Percentiles rank a stretch among this genome's conserved stretches.
Evolutionary conservation across 2,113 vertebrate genomes (phyloP).

Genomic region (Myxocyprinus asiaticus): DNA sequence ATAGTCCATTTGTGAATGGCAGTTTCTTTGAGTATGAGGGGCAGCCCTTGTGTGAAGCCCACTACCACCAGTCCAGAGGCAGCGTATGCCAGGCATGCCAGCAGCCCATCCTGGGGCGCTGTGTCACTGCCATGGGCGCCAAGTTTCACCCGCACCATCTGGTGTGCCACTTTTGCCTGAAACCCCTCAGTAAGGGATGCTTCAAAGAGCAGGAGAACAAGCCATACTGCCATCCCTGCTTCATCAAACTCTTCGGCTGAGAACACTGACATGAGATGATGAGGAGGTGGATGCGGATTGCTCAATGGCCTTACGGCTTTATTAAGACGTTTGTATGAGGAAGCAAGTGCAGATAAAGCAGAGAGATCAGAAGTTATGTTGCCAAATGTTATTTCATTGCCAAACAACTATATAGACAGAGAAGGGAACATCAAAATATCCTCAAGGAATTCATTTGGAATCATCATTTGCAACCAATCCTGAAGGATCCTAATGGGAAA

Average conservation of each 20-base stretch:
- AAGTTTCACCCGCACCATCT: conserved; percentile 93
- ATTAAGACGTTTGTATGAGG: background rate
- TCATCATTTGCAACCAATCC: too few relatives aligned
- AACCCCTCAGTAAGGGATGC: conserved; percentile 89
- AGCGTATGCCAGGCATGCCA: conserved; percentile 89
- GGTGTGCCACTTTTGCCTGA: conserved; percentile 89
- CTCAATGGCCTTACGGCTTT: background rate
- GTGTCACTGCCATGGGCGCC: conserved; percentile 89
- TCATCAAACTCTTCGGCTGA: conserved; percentile 86
- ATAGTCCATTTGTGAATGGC: conserved; percentile 85
- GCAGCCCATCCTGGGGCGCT: conserved; percentile 88
- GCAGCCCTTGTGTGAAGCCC: conserved; percentile 87
- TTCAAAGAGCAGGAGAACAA: conserved; percentile 92
- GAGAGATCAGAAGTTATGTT: background rate
- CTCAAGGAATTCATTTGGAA: too few relatives aligned
- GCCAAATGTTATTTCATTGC: background rate
- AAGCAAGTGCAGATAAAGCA: background rate
- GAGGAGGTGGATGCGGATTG: background rate
- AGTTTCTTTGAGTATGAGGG: conserved; percentile 91
- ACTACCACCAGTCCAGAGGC: conserved; percentile 87
- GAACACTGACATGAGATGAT: background rate
- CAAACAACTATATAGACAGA: background rate
- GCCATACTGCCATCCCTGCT: conserved; percentile 93
- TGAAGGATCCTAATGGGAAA: too few relatives aligned
- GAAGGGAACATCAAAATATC: too few relatives aligned